phyloP scores from a whole-genome alignment of 2,888 invertebrate species.

The Pyralis farinalis region DNA sequence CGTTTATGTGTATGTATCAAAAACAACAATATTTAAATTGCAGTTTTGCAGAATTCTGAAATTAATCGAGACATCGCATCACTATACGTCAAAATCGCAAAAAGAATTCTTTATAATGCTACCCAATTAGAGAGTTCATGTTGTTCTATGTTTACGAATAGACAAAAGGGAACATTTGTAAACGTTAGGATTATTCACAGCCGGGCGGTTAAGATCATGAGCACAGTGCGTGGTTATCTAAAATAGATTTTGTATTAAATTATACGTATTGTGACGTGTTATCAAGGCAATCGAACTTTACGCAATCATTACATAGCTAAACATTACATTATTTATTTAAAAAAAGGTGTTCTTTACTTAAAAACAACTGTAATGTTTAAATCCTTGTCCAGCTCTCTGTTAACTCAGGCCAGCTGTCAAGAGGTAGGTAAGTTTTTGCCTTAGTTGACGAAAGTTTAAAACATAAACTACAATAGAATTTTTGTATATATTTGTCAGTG shows the following conservation, averaged over 20 bases:
- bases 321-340: conserved; percentile 44
- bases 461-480: not conserved
- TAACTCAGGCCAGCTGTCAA: conserved; percentile 86
- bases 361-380: conserved; percentile 83
- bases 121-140: conserved; percentile 29
- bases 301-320: conserved; percentile 40
- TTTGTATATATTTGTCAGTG: not conserved
- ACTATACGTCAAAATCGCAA: conserved; percentile 14
- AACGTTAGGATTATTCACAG: conserved; percentile 35
- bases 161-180: conserved; percentile 24
- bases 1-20: too few relatives aligned
- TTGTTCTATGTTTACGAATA: conserved; percentile 14
- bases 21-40: too few relatives aligned
- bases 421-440: conserved; percentile 87
- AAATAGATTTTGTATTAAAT: conserved; percentile 75
- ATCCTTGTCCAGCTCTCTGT: conserved; percentile 81
- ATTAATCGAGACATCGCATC: too few relatives aligned
- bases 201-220: conserved; percentile 67
- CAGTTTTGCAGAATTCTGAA: too few relatives aligned
- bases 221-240: conserved; percentile 62
- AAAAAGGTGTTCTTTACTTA: conserved; percentile 48
- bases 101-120: conserved; percentile 14
- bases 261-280: conserved; percentile 69
- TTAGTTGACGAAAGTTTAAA: conserved; percentile 9
- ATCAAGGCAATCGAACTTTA: conserved; percentile 61